Evolutionary conservation across 2,888 invertebrate genomes (phyloP), one percentile per base, ranked within the genome.

Genomic region (Drosophila buzzatii): DNA sequence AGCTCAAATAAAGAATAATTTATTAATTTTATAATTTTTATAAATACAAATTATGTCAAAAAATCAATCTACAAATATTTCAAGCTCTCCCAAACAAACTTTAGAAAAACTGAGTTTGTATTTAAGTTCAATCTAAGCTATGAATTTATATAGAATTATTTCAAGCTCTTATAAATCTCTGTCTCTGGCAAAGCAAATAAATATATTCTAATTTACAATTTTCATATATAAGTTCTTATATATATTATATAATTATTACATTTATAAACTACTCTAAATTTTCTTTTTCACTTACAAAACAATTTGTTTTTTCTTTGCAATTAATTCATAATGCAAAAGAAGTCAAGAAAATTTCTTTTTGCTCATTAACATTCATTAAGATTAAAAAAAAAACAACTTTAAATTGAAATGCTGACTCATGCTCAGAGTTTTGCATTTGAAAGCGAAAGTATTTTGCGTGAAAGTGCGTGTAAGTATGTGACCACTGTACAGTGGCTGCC

Each of bases 381-480:
- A 23, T 60, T 14, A 45, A 44, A 47, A 49, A 59, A 42, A 31
- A 4, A 44, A 53, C 8, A 33, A 53, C 8, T 10, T 33, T 33
- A 33, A 33, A 59, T 64, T 51, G 12, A 45, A 31, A 8, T 55
- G 49, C 64, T 70, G 73, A 74, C 27, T 79, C 75, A 79, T 47
- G 45, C 6, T 0, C n/a, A 37, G 47, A 27, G 63, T 18, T 67
- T 59, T 47, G 64, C 67, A 63, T 61, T 79, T 85, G 88, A 90
- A 83, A 86, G 90, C 83, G 90, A 86, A 89, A 89, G 85, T 78
- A 60, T 37, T 51, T 74, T 53, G 76, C 61, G 67, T 67, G 42
- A 60, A 78, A 73, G 77, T 76, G 79, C 77, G 77, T 78, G 76
- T 27, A 53, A 58, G 61, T 59, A 64, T 70, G 63, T 74, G 41